phyloP scores from a whole-genome alignment of 2,113 vertebrate genomes.

The Sebastes schlegelii region DNA sequence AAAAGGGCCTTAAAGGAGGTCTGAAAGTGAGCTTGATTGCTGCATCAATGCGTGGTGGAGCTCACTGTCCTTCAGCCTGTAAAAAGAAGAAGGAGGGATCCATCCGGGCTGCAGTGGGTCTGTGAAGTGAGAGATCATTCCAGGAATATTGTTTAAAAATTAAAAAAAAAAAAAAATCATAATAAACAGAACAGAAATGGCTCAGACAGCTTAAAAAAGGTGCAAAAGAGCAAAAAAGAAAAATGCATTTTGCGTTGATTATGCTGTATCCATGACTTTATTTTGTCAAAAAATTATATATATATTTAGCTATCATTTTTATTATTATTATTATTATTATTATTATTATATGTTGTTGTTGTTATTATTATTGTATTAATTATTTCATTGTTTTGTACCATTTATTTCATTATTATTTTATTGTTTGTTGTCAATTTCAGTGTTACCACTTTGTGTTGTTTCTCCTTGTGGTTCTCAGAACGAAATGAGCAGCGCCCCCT shows the following conservation, averaged over 20 bases:
- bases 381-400: background rate
- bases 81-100: background rate
- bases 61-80: background rate
- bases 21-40: slow-evolving; percentile 1
- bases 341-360: too few species aligned
- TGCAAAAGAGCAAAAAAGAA: background rate
- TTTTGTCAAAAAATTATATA: slow-evolving; percentile 8
- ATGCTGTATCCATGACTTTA: background rate
- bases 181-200: background rate
- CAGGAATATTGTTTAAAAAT: background rate
- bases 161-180: background rate
- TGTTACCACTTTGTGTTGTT: slow-evolving; percentile 1
- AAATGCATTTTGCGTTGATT: background rate
- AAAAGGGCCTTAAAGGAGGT: background rate
- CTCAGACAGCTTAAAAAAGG: background rate
- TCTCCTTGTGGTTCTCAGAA: slow-evolving; percentile 25
- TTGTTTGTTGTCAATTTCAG: slow-evolving; percentile 21
- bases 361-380: background rate
- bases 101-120: background rate
- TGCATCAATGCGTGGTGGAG: background rate
- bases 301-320: too few species aligned
- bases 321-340: too few species aligned
- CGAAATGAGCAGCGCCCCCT: slow-evolving; percentile 83
- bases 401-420: slow-evolving; percentile 15
- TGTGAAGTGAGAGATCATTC: background rate